Evolutionary conservation across 2,113 vertebrate genomes (phyloP).

Genomic region (Gymnarchus niloticus): DNA sequence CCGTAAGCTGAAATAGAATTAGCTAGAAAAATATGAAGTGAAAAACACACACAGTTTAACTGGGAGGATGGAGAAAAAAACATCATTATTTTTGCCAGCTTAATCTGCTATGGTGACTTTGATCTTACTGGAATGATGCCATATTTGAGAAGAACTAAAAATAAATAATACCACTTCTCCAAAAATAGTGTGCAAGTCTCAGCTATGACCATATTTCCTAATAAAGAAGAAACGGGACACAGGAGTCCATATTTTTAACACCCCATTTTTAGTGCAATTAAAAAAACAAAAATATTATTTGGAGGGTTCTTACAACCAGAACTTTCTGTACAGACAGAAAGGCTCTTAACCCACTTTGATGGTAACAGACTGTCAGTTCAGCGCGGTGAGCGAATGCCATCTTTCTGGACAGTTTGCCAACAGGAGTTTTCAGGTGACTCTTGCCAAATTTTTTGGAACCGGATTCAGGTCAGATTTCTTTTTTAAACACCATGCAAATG

Average conservation of each 20-base stretch:
- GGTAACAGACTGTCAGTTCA: not conserved
- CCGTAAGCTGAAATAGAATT: not conserved
- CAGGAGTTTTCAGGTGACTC: not conserved
- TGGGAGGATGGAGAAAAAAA: slow-evolving; percentile 16
- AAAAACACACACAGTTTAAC: no score
- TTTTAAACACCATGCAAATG: not conserved
- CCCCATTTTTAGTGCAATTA: slow-evolving; percentile 51
- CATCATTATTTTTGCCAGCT: slow-evolving; percentile 30
- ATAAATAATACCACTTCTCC: slow-evolving; percentile 48
- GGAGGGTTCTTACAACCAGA: slow-evolving; percentile 33
- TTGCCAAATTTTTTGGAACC: not conserved
- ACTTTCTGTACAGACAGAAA: not conserved
- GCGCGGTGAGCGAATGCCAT: not conserved
- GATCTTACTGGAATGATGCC: slow-evolving; percentile 44
- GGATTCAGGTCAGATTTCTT: not conserved
- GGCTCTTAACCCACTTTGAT: not conserved
- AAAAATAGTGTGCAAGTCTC: slow-evolving; percentile 42
- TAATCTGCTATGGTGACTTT: slow-evolving; percentile 33
- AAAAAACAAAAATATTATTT: not conserved
- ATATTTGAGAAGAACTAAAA: slow-evolving; percentile 50
- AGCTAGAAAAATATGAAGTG: no score
- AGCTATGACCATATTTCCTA: slow-evolving; percentile 42
- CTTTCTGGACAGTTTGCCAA: not conserved
- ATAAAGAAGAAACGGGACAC: slow-evolving; percentile 48
- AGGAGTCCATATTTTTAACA: slow-evolving; percentile 51